Evolutionary conservation across 2,113 vertebrate genomes (phyloP), one percentile per base, ranked within the genome.

Genomic region (Manacus vitellinus): DNA sequence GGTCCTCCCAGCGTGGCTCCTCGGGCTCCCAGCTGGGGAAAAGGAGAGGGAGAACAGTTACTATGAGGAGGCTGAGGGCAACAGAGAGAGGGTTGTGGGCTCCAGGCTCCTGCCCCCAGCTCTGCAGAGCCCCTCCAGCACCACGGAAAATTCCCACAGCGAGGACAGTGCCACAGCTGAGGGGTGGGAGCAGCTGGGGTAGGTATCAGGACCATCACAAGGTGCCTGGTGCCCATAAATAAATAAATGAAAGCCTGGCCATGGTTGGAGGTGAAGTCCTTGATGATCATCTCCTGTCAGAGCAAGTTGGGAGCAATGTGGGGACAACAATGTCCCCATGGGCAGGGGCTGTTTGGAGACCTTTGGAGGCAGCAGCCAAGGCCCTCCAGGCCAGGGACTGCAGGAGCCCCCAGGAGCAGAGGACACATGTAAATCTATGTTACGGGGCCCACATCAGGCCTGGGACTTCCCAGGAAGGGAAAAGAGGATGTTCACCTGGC

Each of bases 21-120:
- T 33, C 39, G 4, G 37, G 80, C 73, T 89, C 92, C 94, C 83
- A 79, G 95, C 98, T 98, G 96, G 3, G 1, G 43, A 52, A 73
- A 88, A 88, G 71, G 58, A 95, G 61, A 55, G 58, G 61, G 12
- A 59, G 25, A 89, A 59, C 52, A 56, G 35, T 94, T 12, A 93
- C 58, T 10, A 17, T 0, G 1, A 74, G 58, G 33, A 56, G 21
- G 27, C 9, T 31, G 43, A 68, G 5, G 15, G n/a, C 14, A 62
- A 20, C 2, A 24, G 41, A 22, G 19, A 27, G 41, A 22, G 19
- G 14, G 54, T 4, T 47, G 41, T 13, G 46, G 31, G 58, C 15
- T 56, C 33, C 8, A 3, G 28, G 25, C 5, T 68, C 44, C 49
- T 6, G 5, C 4, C 8, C 13, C 24, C 37, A 47, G 75, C 41